phyloP scores from a whole-genome alignment of 2,888 invertebrate species.

The Petrolisthes manimaculis region DNA sequence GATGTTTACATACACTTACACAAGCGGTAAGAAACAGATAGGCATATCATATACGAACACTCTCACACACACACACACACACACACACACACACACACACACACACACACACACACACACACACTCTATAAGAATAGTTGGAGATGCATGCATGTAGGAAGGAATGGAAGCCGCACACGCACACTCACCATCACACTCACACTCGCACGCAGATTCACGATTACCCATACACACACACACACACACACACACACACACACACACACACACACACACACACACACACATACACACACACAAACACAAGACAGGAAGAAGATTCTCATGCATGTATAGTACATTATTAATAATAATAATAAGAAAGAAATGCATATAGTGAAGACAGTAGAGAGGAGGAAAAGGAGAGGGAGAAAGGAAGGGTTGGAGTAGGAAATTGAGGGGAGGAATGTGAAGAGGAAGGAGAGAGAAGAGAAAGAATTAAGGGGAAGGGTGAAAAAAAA shows the following conservation, averaged over 20 bases:
- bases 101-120: background rate
- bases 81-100: background rate
- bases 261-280: slow-evolving; percentile 30
- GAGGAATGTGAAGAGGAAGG: background rate
- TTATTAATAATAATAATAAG: background rate
- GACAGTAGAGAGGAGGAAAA: background rate
- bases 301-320: background rate
- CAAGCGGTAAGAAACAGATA: no score
- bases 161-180: no score
- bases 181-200: no score
- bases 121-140: no score
- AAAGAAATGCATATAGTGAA: background rate
- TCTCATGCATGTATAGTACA: background rate
- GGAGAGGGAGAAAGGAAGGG: background rate
- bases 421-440: background rate
- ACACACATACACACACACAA: slow-evolving; percentile 12
- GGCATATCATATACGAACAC: slow-evolving; percentile 13
- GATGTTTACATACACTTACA: no score
- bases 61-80: background rate
- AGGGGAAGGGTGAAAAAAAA: background rate
- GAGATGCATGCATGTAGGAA: no score
- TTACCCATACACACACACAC: slow-evolving; percentile 15
- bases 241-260: background rate
- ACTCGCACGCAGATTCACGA: no score
- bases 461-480: background rate